Conservation (phyloP, 2,888 invertebrate species). For the Meiosimyza decipiens region DNA sequence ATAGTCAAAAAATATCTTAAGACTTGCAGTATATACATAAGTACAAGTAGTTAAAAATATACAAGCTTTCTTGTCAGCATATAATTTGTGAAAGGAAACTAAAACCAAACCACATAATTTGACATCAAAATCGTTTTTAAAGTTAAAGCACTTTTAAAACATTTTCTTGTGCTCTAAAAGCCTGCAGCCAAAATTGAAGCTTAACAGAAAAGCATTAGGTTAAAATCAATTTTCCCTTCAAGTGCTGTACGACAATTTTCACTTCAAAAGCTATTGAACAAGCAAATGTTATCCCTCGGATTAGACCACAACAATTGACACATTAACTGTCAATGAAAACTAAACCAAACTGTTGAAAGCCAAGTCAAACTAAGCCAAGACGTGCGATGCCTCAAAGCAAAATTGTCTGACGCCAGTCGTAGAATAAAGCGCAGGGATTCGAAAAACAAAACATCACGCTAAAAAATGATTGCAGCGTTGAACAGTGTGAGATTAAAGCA, state of each 20-base stretch:
- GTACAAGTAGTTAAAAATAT: too few relatives aligned
- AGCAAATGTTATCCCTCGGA: constrained; percentile 2
- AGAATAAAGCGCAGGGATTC: background rate
- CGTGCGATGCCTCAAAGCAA: constrained; percentile 5
- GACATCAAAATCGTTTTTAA: too few relatives aligned
- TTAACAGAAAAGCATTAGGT: background rate
- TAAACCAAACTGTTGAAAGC: background rate
- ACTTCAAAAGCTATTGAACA: background rate
- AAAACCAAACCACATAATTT: too few relatives aligned
- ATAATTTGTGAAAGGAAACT: too few relatives aligned
- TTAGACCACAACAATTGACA: constrained; percentile 21
- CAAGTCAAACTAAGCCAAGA: constrained; percentile 1
- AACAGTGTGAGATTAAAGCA: too few relatives aligned
- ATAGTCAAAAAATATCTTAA: too few relatives aligned
- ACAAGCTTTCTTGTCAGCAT: too few relatives aligned
- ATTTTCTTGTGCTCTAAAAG: too few relatives aligned
- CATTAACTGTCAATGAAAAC: constrained; percentile 11
- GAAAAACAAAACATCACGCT: too few relatives aligned
- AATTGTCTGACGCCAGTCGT: background rate
- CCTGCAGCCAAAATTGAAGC: background rate
- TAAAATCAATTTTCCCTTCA: background rate
- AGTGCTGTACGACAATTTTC: background rate
- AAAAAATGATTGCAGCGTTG: too few relatives aligned
- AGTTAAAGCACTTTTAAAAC: too few relatives aligned
- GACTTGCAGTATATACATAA: too few relatives aligned